phyloP scores from a whole-genome alignment of 2,797 vertebrate genomes.

The Tachyglossus aculeatus region DNA sequence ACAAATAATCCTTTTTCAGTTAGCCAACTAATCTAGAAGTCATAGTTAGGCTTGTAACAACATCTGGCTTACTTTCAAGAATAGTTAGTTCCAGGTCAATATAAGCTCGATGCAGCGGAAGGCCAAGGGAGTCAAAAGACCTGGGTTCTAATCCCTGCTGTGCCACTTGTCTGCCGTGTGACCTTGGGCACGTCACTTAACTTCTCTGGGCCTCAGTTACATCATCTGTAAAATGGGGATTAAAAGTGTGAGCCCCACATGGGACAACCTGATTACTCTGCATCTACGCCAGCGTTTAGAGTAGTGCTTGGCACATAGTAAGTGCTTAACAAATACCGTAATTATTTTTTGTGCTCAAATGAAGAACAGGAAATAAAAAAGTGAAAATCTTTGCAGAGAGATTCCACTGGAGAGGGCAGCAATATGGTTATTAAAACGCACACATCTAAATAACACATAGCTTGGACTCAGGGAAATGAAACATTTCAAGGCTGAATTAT shows the following conservation, averaged over 20 bases:
- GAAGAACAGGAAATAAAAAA: neutral
- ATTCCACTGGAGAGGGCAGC: neutral
- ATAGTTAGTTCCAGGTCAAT: neutral
- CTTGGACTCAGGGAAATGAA: neutral
- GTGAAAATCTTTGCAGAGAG: neutral
- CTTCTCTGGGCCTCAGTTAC: no score
- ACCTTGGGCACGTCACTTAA: no score
- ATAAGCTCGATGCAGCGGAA: neutral
- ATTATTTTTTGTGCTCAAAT: neutral
- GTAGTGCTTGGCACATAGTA: no score
- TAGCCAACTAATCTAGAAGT: neutral
- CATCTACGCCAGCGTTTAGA: no score
- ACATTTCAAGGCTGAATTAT: conserved; percentile 18
- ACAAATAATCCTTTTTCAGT: neutral
- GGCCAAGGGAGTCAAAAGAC: no score
- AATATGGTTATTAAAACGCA: neutral
- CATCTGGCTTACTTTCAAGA: neutral
- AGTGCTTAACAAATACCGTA: no score
- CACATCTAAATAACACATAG: neutral
- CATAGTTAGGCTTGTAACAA: neutral
- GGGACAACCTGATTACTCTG: no score
- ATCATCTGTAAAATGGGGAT: no score
- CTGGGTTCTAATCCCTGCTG: no score
- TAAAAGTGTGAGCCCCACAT: no score
- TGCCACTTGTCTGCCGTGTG: no score